A percentile compares a stretch with the other conserved stretches of the same genome.
Conservation (phyloP, 2,113 vertebrate genomes). For the Fulica atra region DNA sequence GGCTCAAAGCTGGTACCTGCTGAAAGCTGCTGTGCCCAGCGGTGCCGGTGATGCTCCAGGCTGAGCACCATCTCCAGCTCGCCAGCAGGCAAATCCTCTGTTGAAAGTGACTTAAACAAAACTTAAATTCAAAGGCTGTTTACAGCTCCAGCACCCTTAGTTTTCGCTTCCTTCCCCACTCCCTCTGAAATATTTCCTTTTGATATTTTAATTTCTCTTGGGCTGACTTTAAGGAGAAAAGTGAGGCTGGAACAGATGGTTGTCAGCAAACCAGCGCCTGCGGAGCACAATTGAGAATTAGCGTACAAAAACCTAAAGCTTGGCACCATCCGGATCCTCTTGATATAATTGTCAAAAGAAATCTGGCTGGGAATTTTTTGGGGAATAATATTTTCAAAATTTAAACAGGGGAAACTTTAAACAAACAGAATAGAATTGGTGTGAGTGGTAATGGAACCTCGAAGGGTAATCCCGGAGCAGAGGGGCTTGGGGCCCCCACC, state of each 20-base stretch:
- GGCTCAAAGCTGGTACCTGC: accelerated
- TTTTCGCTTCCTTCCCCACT: background rate
- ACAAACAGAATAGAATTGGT: conserved; percentile 64
- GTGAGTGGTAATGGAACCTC: background rate
- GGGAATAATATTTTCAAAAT: conserved; percentile 66
- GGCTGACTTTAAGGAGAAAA: conserved; percentile 50
- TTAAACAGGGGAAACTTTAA: conserved; percentile 57
- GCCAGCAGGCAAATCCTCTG: background rate
- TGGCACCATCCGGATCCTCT: conserved; percentile 46
- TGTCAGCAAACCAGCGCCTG: conserved; percentile 66
- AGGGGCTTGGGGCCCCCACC: background rate
- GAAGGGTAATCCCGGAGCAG: background rate
- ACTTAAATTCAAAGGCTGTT: conserved; percentile 13
- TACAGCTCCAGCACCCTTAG: conserved; percentile 6
- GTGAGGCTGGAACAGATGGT: conserved; percentile 71
- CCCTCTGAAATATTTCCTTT: conserved; percentile 55
- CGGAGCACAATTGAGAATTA: conserved; percentile 75
- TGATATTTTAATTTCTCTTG: conserved; percentile 74
- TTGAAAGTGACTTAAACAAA: background rate
- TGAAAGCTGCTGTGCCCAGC: background rate
- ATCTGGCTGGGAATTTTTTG: conserved; percentile 52
- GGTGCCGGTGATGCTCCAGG: background rate
- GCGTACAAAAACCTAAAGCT: conserved; percentile 56
- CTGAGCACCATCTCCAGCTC: background rate
- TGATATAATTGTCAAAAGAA: conserved; percentile 78